Evolutionary conservation across 2,888 invertebrate genomes (phyloP).

Genomic region (Rhamnusium bicolor): DNA sequence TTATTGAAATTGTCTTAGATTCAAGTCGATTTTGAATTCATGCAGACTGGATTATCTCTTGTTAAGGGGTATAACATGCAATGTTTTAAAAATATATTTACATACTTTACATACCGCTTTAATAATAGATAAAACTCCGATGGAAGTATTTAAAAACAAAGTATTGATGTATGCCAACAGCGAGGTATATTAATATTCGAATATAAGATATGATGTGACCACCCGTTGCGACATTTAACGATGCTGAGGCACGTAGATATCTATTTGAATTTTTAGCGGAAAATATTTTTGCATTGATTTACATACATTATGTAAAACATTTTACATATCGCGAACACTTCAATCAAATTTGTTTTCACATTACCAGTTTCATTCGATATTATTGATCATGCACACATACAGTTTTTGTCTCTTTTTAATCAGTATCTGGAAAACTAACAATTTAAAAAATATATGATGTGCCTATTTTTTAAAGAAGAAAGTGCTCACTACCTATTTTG

Average conservation of each 20-base stretch:
- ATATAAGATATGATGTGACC: conserved; percentile 52
- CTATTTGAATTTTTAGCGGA: conserved; percentile 32
- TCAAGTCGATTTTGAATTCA: not conserved
- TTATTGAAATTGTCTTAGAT: not conserved
- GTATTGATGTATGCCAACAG: conserved; percentile 35
- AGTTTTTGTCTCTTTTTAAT: no score
- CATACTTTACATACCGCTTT: conserved; percentile 41
- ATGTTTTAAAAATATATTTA: conserved; percentile 27
- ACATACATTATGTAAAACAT: not conserved
- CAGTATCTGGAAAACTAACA: no score
- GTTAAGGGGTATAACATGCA: not conserved
- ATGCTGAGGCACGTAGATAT: conserved; percentile 43
- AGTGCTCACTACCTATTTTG: no score
- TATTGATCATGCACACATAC: no score
- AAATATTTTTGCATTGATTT: conserved; percentile 28
- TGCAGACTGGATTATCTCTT: not conserved
- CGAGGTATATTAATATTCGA: conserved; percentile 40
- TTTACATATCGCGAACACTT: not conserved
- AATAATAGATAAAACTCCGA: conserved; percentile 46
- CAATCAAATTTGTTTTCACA: not conserved
- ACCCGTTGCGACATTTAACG: conserved; percentile 58
- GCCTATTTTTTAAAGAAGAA: no score
- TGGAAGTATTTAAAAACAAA: conserved; percentile 36
- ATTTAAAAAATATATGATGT: no score
- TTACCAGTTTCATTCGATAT: not conserved